Evolutionary conservation across 2,113 vertebrate species (phyloP).

Genomic region (Physeter macrocephalus): DNA sequence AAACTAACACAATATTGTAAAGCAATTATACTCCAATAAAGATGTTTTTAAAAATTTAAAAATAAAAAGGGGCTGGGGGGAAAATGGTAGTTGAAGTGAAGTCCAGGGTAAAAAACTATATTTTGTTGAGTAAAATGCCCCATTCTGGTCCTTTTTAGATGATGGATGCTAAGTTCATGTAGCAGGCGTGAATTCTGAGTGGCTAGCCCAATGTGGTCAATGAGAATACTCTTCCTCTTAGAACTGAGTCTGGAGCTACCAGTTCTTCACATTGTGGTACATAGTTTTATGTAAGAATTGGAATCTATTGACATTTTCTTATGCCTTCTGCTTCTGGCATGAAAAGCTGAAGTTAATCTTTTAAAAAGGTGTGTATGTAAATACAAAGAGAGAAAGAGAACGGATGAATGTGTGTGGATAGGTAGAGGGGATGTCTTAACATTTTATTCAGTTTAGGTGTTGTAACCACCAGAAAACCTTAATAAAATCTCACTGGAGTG

Average conservation of each 20-base stretch:
- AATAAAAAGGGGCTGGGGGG: background rate
- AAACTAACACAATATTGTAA: too few relatives aligned
- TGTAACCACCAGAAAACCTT: background rate
- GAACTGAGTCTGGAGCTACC: background rate
- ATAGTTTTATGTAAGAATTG: background rate
- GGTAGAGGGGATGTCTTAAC: background rate
- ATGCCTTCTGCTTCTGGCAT: background rate
- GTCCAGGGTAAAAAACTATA: background rate
- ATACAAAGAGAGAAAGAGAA: background rate
- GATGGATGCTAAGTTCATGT: background rate
- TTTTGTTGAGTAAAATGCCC: conserved; percentile 4
- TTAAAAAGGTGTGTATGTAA: background rate
- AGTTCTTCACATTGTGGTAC: background rate
- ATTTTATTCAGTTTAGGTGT: background rate
- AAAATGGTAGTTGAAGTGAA: background rate
- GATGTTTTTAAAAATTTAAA: too few relatives aligned
- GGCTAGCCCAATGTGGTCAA: background rate
- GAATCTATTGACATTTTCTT: conserved; percentile 1
- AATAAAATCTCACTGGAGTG: background rate
- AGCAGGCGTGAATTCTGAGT: background rate
- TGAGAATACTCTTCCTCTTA: background rate
- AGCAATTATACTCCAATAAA: too few relatives aligned
- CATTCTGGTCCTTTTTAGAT: background rate
- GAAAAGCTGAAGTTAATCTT: background rate
- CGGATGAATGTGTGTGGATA: background rate